phyloP scores from a whole-genome alignment of 2,797 vertebrate genomes.

The Rhyacichthys aspro region DNA sequence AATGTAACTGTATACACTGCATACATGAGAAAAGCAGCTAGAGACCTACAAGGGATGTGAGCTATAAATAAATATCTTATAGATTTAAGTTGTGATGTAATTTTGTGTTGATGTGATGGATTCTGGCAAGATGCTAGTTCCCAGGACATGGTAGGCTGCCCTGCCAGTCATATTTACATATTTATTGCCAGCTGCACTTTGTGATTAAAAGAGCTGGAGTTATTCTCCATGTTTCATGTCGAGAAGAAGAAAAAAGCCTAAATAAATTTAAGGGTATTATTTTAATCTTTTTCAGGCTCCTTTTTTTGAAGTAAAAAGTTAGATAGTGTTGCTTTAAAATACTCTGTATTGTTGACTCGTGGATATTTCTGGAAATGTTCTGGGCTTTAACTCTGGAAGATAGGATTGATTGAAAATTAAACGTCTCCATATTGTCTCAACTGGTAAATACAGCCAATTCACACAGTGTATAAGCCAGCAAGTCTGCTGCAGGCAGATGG shows the following conservation, averaged over 20 bases:
- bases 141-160: no score
- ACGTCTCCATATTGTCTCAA: conserved; percentile 16
- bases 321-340: neutral
- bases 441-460: conserved; percentile 17
- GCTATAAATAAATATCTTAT: no score
- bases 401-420: conserved; percentile 23
- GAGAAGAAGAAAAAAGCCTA: no score
- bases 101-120: no score
- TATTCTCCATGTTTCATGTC: no score
- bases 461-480: conserved; percentile 21
- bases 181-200: no score
- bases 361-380: neutral
- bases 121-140: no score
- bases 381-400: neutral
- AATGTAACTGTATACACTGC: no score
- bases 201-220: no score
- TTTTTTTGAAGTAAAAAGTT: neutral
- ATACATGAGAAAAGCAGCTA: no score
- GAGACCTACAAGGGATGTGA: no score
- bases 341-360: neutral
- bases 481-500: conserved; percentile 31
- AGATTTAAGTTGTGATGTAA: no score
- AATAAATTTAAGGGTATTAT: neutral
- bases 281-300: neutral
- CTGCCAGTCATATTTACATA: neutral